Evolutionary conservation across 2,888 invertebrate genomes (phyloP).

Genomic region (Leptogaster cylindrica): DNA sequence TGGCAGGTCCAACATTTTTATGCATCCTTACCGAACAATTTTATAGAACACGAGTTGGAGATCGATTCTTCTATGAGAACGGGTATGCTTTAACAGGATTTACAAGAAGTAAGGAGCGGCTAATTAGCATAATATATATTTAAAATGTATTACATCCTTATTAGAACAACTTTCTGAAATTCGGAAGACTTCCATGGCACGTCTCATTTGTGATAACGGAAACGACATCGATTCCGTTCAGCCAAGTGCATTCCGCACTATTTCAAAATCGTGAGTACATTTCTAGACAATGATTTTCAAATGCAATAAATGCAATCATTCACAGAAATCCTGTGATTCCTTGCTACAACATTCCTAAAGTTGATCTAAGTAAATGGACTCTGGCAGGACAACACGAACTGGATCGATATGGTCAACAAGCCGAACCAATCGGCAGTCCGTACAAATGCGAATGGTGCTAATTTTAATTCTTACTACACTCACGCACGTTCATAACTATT

Average conservation of each 20-base stretch:
- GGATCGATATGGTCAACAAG: too few relatives aligned
- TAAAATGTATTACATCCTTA: constrained; percentile 11
- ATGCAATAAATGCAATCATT: constrained; percentile 45
- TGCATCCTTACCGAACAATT: constrained; percentile 90
- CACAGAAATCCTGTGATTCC: constrained; percentile 68
- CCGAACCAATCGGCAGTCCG: too few relatives aligned
- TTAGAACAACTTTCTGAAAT: constrained; percentile 76
- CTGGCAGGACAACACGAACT: too few relatives aligned
- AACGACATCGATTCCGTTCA: constrained; percentile 73
- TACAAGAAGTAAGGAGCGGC: constrained; percentile 63
- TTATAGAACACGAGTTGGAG: constrained; percentile 82
- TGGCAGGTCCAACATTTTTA: constrained; percentile 85
- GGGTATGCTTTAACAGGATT: constrained; percentile 69
- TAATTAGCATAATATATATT: background rate
- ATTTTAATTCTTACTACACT: too few relatives aligned
- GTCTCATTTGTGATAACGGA: constrained; percentile 82
- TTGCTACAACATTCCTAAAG: constrained; percentile 66
- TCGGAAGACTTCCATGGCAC: constrained; percentile 77
- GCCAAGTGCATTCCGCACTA: constrained; percentile 70
- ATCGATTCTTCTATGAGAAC: constrained; percentile 85
- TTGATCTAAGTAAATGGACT: constrained; percentile 72
- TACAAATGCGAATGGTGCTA: too few relatives aligned
- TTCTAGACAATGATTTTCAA: constrained; percentile 4
- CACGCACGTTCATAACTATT: too few relatives aligned
- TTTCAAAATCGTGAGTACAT: constrained; percentile 66